phyloP scores from a whole-genome alignment of 2,113 vertebrate species.

The Dissostichus mawsoni region DNA sequence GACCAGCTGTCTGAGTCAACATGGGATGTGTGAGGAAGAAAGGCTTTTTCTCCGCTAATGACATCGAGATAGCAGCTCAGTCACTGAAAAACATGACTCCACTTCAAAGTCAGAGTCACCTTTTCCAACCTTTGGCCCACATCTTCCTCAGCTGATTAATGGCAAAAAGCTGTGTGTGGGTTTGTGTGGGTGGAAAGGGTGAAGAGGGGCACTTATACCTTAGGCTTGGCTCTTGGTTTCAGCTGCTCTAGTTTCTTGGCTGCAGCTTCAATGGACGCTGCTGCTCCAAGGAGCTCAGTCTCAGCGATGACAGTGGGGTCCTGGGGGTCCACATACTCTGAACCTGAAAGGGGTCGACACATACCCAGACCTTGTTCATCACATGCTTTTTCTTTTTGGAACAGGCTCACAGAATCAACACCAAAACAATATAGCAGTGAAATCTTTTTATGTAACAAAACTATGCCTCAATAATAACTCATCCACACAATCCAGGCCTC shows the following conservation, averaged over 20 bases:
- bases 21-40: conserved; percentile 9
- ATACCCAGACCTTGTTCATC: conserved; percentile 8
- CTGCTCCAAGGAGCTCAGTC: conserved; percentile 95
- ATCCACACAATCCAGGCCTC: conserved; percentile 4
- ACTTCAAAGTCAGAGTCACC: conserved; percentile 69
- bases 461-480: background rate
- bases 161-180: conserved; percentile 51
- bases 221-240: conserved; percentile 96
- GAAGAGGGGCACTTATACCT: conserved; percentile 84
- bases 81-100: conserved; percentile 57
- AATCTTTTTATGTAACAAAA: conserved; percentile 7
- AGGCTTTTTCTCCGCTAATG: conserved; percentile 32
- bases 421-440: background rate
- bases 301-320: conserved; percentile 98
- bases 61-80: conserved; percentile 36
- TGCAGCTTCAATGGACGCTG: conserved; percentile 97
- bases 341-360: conserved; percentile 85
- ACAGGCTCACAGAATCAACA: background rate
- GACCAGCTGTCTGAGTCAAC: conserved; percentile 52
- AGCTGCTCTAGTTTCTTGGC: conserved; percentile 99
- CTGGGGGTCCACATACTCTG: conserved; percentile 96
- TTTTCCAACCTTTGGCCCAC: conserved; percentile 53
- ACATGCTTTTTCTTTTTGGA: background rate
- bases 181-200: conserved; percentile 45
- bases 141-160: conserved; percentile 54